phyloP scores from a whole-genome alignment of 2,797 vertebrate genomes.

The Catamblyrhynchus diadema region DNA sequence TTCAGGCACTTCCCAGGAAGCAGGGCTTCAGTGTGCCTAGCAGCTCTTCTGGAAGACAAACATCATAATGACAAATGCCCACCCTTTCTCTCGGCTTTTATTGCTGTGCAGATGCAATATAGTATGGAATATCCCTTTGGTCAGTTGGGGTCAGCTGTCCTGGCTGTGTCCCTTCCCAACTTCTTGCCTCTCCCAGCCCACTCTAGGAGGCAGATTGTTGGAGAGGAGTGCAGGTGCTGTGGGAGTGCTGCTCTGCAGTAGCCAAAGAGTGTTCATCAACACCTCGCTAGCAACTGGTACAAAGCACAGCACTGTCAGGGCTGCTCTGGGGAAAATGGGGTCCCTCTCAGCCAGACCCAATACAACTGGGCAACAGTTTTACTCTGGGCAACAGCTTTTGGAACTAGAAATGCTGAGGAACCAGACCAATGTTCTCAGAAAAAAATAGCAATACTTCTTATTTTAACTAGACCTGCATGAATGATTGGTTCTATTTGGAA shows the following conservation, averaged over 20 bases:
- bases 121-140: neutral
- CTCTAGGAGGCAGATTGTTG: neutral
- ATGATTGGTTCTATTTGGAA: neutral
- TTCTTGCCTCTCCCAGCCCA: neutral
- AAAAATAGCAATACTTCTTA: neutral
- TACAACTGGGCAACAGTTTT: neutral
- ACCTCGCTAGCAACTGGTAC: neutral
- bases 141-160: neutral
- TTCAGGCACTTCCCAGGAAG: neutral
- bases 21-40: neutral
- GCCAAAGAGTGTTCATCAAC: neutral
- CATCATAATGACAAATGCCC: neutral
- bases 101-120: neutral
- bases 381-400: neutral
- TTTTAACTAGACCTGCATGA: neutral
- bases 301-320: neutral
- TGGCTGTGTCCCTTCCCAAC: neutral
- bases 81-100: neutral
- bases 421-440: neutral
- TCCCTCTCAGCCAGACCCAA: neutral
- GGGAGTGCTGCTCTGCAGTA: rapidly evolving
- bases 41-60: neutral
- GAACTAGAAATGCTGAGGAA: neutral
- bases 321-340: neutral
- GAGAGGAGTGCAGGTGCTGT: neutral